Evolutionary conservation across 2,113 vertebrate species (phyloP), one percentile per base, ranked within the genome.

Genomic region (Hippocampus zosterae): DNA sequence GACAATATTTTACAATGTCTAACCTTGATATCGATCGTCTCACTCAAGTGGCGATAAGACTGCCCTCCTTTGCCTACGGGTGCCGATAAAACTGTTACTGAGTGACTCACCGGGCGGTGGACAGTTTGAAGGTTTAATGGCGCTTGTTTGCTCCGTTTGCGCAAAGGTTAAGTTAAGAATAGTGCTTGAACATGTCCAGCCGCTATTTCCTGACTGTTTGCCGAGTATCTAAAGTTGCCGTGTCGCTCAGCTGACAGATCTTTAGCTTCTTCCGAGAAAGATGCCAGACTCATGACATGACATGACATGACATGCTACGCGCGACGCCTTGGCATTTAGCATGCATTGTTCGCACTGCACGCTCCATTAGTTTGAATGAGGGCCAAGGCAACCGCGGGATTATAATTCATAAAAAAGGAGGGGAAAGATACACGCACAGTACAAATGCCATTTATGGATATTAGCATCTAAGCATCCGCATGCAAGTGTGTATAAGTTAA

Each of bases 31-130:
- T 50, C 46, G 71, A 69, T 84, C 63, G 65, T 70, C 65, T 78
- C 15, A 84, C 57, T 70, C 64, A 71, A 79, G 68, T 68, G 48
- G 73, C 69, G 83, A 88, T 86, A 88, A 88, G 67, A 75, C 46
- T 42, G 41, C 75, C 70, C 74, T 72, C 33, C 65, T 73, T 78
- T 74, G 68, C 78, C 70, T 81, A 78, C 2, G 57, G 71, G 77
- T 73, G 82, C 72, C 66, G 84, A 88, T 88, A 84, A 77, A 68
- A 56, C 67, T 56, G 84, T 89, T 86, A 88, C 81, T 87, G 71
- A 89, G 70, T 87, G 75, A 87, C 85, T 52, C 74, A 67, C 57
- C 60, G 52, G 56, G 48, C 65, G 67, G 41, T 42, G 16, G 56
- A 65, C 62, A 66, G 61, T 46, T 74, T 80, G 73, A 75, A 74